These are phyloP conservation scores for Mythimna impura DNA, from an alignment of 2,888 invertebrate genomes.

Conservation along the genomic window DNA sequence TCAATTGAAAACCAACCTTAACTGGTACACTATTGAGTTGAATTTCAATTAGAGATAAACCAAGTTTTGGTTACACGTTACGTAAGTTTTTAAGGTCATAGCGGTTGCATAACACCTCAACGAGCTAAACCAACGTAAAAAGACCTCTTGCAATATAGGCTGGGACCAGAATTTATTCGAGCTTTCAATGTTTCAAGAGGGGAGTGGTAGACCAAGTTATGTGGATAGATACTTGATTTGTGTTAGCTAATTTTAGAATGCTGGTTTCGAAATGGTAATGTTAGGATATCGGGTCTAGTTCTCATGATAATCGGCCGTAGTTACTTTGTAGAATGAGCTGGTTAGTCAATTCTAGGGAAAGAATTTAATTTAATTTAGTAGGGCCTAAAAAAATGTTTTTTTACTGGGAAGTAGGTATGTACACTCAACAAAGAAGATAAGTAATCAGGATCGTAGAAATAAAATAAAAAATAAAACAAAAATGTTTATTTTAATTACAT, in stretches of 20 bases:
- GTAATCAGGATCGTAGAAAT: too few relatives aligned
- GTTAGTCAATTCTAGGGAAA: not conserved
- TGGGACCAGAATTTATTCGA: constrained; percentile 53
- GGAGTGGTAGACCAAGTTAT: constrained; percentile 63
- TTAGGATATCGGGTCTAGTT: constrained; percentile 67
- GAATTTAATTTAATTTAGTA: not conserved
- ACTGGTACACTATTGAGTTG: constrained; percentile 2
- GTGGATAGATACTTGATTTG: constrained; percentile 71
- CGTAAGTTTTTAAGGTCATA: constrained; percentile 87
- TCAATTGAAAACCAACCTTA: constrained; percentile 62
- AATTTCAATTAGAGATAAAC: constrained; percentile 52
- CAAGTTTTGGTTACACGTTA: constrained; percentile 81
- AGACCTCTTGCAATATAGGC: constrained; percentile 71
- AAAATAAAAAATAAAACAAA: too few relatives aligned
- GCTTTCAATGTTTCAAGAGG: constrained; percentile 47
- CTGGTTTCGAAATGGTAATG: constrained; percentile 77
- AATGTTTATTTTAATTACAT: too few relatives aligned
- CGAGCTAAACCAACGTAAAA: constrained; percentile 72
- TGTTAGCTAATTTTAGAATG: constrained; percentile 83
- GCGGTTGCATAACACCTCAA: constrained; percentile 82
- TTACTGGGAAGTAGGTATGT: too few relatives aligned
- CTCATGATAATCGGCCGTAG: constrained; percentile 34
- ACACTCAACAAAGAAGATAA: too few relatives aligned
- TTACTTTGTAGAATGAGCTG: constrained; percentile 4
- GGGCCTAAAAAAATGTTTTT: not conserved